phyloP scores from a whole-genome alignment of 2,797 vertebrate genomes.

The Pterois miles region DNA sequence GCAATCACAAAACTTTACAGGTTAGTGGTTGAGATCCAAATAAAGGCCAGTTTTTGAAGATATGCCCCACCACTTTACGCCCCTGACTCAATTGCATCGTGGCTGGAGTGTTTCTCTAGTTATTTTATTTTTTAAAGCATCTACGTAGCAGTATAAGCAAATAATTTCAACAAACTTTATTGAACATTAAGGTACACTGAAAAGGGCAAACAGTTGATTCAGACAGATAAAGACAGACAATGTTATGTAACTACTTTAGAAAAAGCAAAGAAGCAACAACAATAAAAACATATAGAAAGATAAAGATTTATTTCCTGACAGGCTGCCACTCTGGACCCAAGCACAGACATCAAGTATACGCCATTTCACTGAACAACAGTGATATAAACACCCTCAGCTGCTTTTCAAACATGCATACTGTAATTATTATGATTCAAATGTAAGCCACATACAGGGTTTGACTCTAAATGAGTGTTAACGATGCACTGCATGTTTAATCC shows the following conservation, averaged over 20 bases:
- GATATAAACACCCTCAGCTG: not conserved
- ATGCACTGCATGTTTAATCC: not conserved
- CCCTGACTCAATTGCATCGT: too few relatives aligned
- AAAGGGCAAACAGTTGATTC: not conserved
- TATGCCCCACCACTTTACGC: too few relatives aligned
- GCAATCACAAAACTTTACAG: too few relatives aligned
- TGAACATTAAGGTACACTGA: constrained; percentile 23
- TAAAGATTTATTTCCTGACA: not conserved
- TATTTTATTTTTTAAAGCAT: not conserved
- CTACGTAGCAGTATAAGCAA: not conserved
- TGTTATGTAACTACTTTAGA: constrained; percentile 4
- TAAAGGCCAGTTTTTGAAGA: too few relatives aligned
- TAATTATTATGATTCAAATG: constrained; percentile 8
- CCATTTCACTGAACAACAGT: not conserved
- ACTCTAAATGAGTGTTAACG: not conserved
- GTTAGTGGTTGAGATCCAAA: too few relatives aligned
- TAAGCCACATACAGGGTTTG: constrained; percentile 28
- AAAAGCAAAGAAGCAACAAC: constrained; percentile 23
- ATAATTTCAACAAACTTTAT: constrained; percentile 27
- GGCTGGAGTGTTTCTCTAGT: too few relatives aligned
- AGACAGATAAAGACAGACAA: not conserved
- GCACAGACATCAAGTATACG: not conserved
- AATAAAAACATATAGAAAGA: not conserved
- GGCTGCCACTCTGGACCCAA: not conserved
- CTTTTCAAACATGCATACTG: constrained; percentile 13